Evolutionary conservation across 2,113 vertebrate genomes (phyloP), one percentile per base, ranked within the genome.

Genomic region (Urocynchramus pylzowi): DNA sequence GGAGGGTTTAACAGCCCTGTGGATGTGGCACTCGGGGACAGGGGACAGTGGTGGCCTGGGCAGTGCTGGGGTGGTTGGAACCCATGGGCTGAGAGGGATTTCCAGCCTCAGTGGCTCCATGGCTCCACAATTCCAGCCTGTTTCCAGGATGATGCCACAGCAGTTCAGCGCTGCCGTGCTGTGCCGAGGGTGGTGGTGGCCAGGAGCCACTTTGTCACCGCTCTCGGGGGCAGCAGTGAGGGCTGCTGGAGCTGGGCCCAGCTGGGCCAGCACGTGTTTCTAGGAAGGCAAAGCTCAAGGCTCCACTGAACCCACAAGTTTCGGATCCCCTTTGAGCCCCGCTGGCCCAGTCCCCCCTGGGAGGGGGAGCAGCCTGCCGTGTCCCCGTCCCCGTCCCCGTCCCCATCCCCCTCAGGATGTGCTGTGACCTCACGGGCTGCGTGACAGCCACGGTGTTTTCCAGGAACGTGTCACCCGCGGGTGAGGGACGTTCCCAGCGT

Each of bases 61-160:
- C 53, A 37, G 7, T 15, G 53, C 53, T 52, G 53, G 49, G 17
- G 3, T 37, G 81, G 21, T 31, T 15, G 44, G n/a, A n/a, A 1
- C 44, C 2, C 1, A 4, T 57, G 37, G 3, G 6, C 53, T 67
- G 1, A 6, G 11, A 17, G 42, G 3, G 16, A 18, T 44, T 50
- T 7, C 37, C 82, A 44, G 11, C 45, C 81, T 18, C 4, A 16
- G 7, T 15, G 52, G 17, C 26, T 27, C 42, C n/a, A 5, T 6
- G 27, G 4, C 50, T 28, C 27, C 10, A 18, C 19, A 10, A 1
- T 13, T 21, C 27, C 61, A 6, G 1, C 24, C 31, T 11, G 9
- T 2, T 33, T 4, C 2, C 1, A 16, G 71, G 65, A 9, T 31
- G 41, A 1, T 7, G 33, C 44, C 16, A 1, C 33, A 19, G 52